A percentile compares a stretch with the other conserved stretches of the same genome.
phyloP scores from a whole-genome alignment of 2,888 invertebrate species.

The Eristalis tenax region DNA sequence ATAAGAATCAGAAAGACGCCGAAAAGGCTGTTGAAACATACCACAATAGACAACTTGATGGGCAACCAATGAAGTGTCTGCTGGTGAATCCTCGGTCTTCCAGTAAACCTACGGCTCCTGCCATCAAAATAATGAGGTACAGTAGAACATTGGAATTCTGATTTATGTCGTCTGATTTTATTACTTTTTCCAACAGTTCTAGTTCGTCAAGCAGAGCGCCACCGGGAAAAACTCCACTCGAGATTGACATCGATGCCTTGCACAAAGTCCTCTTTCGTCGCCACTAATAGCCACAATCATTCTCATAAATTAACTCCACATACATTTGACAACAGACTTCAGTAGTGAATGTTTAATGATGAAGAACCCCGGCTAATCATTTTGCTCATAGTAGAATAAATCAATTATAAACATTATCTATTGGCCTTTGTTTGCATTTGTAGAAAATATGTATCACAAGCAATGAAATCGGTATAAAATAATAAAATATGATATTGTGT shows the following conservation, averaged over 20 bases:
- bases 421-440: slow-evolving; percentile 25
- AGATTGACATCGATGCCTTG: slow-evolving; percentile 81
- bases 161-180: neutral
- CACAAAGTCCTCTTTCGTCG: slow-evolving; percentile 80
- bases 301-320: neutral
- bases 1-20: slow-evolving; percentile 92
- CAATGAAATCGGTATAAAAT: slow-evolving; percentile 11
- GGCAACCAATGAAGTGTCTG: slow-evolving; percentile 95
- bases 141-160: slow-evolving; percentile 23
- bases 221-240: slow-evolving; percentile 77
- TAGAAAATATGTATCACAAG: slow-evolving; percentile 16
- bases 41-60: slow-evolving; percentile 95
- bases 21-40: slow-evolving; percentile 95
- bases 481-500: neutral
- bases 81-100: slow-evolving; percentile 89
- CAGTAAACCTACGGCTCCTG: slow-evolving; percentile 83
- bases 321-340: neutral
- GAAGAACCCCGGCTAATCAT: slow-evolving; percentile 12
- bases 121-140: slow-evolving; percentile 77
- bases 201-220: slow-evolving; percentile 73
- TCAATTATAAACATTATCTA: slow-evolving; percentile 25
- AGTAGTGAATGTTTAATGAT: neutral
- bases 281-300: slow-evolving; percentile 72
- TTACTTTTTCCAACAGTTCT: slow-evolving; percentile 26
- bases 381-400: slow-evolving; percentile 33